Base-by-base conservation (phyloP, 2,888 invertebrate species). In the Tubulanus polymorphus region DNA sequence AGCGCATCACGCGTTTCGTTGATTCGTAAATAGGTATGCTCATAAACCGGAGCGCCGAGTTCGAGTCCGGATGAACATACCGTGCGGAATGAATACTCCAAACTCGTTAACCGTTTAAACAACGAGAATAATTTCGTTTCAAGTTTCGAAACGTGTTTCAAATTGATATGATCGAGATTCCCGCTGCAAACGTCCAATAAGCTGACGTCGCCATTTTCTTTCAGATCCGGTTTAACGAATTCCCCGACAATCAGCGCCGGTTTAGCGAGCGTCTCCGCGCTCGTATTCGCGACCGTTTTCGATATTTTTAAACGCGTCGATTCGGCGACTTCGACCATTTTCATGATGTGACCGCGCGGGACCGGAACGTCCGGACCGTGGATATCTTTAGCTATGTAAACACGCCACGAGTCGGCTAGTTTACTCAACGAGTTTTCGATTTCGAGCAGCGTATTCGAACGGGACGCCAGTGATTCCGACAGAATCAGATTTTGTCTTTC, bases 401-500 rank as follows among this genome's bases (percentile, higher is more conserved):
- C 50, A 56, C 74, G 72, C 59, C 70, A 70, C 55, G 62, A 67
- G 51, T 74, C 71, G 18, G 69, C 66, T 26, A 73, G 56, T 64
- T 66, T 67, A 28, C 63, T 63, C 15, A 75, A 57, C 10, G 66
- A 58, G 60, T 72, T 71, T 51, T 74, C 74, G 8, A 71, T 71
- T 41, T 74, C 74, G 52, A 66, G 53, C 12, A 72, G 48, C 10
- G 66, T 63, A 15, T 61, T 61, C 28, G 68, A 62, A 51, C 75
- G 59, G 23, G 66, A 68, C 27, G 71, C 64, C 6, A 75, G 51
- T n/a, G 71, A 68, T 41, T 73, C 71, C 45, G 63, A 67, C 58
- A 75, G 57, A 54, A 75, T 32, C 53, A 72, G 54, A 35, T 73
- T 75, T 67, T 77, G 77, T 70, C 74, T 67, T 57, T 76, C 74